phyloP scores from a whole-genome alignment of 2,113 vertebrate species.

The Spea multiplicata region DNA sequence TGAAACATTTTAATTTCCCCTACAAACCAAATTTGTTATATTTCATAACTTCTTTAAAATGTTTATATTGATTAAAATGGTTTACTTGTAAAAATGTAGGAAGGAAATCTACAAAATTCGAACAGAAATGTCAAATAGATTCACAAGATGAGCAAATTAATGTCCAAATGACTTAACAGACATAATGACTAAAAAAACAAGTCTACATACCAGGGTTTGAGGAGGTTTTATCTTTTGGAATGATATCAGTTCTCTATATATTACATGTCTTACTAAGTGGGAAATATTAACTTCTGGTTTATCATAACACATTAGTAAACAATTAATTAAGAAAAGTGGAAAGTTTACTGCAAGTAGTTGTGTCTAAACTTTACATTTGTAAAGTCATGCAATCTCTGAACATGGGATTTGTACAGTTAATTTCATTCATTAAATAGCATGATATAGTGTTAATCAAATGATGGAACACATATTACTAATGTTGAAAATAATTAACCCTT shows the following conservation, averaged over 20 bases:
- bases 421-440: no score
- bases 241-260: conserved; percentile 28
- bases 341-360: background rate
- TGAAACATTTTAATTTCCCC: background rate
- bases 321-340: background rate
- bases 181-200: conserved; percentile 40
- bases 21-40: background rate
- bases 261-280: conserved; percentile 6
- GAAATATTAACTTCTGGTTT: background rate
- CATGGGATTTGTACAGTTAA: no score
- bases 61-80: background rate
- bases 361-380: background rate
- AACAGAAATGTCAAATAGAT: conserved; percentile 17
- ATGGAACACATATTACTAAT: background rate
- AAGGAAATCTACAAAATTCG: background rate
- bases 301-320: background rate
- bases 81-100: conserved; percentile 13
- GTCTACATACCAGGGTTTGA: conserved; percentile 37
- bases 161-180: conserved; percentile 39
- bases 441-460: no score
- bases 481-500: background rate
- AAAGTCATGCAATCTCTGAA: no score
- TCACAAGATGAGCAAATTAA: conserved; percentile 27
- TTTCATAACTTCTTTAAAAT: background rate
- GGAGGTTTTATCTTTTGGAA: conserved; percentile 25